phyloP scores from a whole-genome alignment of 1,140 invertebrate species.

The Drosophila triauraria region DNA sequence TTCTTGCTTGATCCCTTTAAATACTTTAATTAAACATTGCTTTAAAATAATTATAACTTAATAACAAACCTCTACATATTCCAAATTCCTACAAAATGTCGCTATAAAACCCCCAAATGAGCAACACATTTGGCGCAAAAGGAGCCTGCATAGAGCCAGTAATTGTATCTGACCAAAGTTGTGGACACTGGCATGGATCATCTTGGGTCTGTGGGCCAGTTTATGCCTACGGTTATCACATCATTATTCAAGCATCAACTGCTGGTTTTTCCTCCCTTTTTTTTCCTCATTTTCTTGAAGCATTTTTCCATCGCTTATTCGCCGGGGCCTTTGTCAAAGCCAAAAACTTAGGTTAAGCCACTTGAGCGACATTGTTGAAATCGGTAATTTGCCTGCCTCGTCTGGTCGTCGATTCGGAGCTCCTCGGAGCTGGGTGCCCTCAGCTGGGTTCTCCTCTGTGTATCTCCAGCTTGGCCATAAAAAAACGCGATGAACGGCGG shows the following conservation, averaged over 20 bases:
- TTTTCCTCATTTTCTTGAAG: conserved; percentile 7
- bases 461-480: conserved; percentile 53
- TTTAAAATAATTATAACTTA: background rate
- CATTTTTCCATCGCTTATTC: conserved; percentile 29
- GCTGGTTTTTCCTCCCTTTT: conserved; percentile 17
- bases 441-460: too few relatives aligned
- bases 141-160: conserved; percentile 21
- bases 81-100: too few relatives aligned
- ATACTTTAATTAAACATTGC: background rate
- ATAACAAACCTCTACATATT: background rate
- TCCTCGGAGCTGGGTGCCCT: conserved; percentile 4
- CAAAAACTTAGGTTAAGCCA: conserved; percentile 74
- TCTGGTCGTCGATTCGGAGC: conserved; percentile 22
- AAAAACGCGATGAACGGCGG: conserved; percentile 30
- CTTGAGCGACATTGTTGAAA: conserved; percentile 83
- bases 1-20: too few relatives aligned
- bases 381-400: conserved; percentile 78
- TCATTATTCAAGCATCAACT: conserved; percentile 81
- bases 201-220: conserved; percentile 57
- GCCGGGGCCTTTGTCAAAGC: conserved; percentile 69
- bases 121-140: background rate
- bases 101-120: conserved; percentile 3
- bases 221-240: conserved; percentile 83
- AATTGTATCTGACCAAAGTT: conserved; percentile 67
- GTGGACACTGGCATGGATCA: conserved; percentile 37